These are phyloP conservation scores for Drosophila pegasa DNA, from an alignment of 2,888 invertebrate species.

Conservation along the genomic window DNA sequence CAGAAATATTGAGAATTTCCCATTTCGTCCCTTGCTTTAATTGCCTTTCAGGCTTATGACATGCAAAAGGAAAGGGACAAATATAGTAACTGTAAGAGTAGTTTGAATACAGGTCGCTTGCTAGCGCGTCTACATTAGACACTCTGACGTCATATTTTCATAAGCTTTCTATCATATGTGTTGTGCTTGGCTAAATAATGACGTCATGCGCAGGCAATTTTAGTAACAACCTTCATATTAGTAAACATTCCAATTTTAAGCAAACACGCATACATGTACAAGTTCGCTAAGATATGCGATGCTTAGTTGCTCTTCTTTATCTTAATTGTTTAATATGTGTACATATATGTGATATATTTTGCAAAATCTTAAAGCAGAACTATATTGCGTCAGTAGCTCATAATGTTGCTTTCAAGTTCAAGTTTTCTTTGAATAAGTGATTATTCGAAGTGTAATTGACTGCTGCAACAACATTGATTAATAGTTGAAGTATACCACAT, in stretches of 20 bases:
- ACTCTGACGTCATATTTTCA: neutral
- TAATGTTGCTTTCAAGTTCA: neutral
- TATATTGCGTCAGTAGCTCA: neutral
- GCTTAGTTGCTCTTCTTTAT: neutral
- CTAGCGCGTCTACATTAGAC: neutral
- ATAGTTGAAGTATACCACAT: neutral
- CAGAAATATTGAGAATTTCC: neutral
- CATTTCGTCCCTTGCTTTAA: neutral
- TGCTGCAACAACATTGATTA: neutral
- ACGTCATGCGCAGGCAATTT: neutral
- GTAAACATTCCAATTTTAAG: neutral
- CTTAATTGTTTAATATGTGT: neutral
- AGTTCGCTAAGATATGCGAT: too few species aligned
- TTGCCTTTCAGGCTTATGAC: neutral
- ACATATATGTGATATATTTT: neutral
- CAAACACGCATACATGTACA: neutral
- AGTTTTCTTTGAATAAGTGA: neutral
- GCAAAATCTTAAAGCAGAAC: neutral
- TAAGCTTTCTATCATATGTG: neutral
- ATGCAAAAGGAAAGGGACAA: neutral
- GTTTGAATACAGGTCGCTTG: neutral
- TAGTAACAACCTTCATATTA: neutral
- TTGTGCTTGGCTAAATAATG: neutral
- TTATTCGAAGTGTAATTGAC: neutral
- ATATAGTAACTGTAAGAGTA: neutral